Evolutionary conservation across 2,797 vertebrate species (phyloP).

Genomic region (Columba guinea): DNA sequence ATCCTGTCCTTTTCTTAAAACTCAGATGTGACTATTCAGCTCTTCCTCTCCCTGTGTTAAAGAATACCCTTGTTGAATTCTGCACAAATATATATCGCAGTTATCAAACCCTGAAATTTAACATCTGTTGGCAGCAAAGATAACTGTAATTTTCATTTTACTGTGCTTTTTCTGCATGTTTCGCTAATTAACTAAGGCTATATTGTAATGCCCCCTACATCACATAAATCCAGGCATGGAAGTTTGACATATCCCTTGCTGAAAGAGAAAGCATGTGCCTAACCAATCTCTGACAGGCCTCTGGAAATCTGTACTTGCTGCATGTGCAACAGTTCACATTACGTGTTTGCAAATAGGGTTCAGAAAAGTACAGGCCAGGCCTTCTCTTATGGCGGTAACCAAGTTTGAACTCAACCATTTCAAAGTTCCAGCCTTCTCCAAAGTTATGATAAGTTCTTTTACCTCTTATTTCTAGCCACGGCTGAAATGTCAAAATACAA

Average conservation of each 20-base stretch:
- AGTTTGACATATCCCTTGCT: background rate
- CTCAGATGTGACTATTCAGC: background rate
- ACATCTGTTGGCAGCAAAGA: background rate
- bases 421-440: constrained; percentile 27
- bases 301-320: background rate
- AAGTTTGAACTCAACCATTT: constrained; percentile 41
- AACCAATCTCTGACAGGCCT: background rate
- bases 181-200: background rate
- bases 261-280: background rate
- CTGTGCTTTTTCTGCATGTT: background rate
- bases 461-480: constrained; percentile 35
- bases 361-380: background rate
- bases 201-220: background rate
- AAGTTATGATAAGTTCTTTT: constrained; percentile 54
- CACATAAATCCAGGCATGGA: background rate
- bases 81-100: background rate
- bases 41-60: background rate
- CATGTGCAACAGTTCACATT: background rate
- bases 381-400: background rate
- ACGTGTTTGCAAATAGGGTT: background rate
- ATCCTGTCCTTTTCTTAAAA: background rate
- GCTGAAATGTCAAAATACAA: constrained; percentile 61
- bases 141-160: background rate
- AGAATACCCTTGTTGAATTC: background rate
- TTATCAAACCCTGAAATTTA: background rate